These are phyloP conservation scores for Pseudopipra pipra DNA, from an alignment of 2,113 vertebrate genomes.

Conservation along the genomic window DNA sequence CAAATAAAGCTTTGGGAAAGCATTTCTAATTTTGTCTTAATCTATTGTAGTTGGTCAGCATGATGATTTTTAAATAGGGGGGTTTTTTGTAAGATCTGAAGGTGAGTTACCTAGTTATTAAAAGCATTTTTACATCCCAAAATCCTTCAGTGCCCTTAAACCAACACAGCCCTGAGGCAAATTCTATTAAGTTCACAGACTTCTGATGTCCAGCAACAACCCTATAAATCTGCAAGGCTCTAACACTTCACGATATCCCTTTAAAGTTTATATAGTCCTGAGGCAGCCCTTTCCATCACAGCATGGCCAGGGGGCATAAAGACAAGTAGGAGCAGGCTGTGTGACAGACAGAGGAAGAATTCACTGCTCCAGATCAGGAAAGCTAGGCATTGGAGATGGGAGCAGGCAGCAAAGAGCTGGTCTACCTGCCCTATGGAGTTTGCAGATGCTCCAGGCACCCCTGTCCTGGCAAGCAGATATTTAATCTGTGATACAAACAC, in stretches of 20 bases:
- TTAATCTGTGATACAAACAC: background rate
- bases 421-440: background rate
- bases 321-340: background rate
- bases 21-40: background rate
- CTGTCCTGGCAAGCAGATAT: background rate
- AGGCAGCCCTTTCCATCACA: background rate
- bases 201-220: background rate
- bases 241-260: background rate
- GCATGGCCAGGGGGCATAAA: background rate
- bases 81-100: background rate
- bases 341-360: background rate
- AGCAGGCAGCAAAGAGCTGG: background rate
- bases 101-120: background rate
- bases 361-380: background rate
- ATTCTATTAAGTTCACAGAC: background rate
- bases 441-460: background rate
- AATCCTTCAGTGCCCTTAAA: conserved; percentile 6
- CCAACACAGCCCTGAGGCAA: background rate
- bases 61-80: background rate
- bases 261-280: background rate
- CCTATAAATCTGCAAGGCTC: background rate
- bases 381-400: too few species aligned
- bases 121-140: conserved; percentile 15
- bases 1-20: background rate
- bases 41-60: background rate